Evolutionary conservation across 2,888 invertebrate genomes (phyloP), one percentile per base, ranked within the genome.

Genomic region (Malthinus seriepunctatus): DNA sequence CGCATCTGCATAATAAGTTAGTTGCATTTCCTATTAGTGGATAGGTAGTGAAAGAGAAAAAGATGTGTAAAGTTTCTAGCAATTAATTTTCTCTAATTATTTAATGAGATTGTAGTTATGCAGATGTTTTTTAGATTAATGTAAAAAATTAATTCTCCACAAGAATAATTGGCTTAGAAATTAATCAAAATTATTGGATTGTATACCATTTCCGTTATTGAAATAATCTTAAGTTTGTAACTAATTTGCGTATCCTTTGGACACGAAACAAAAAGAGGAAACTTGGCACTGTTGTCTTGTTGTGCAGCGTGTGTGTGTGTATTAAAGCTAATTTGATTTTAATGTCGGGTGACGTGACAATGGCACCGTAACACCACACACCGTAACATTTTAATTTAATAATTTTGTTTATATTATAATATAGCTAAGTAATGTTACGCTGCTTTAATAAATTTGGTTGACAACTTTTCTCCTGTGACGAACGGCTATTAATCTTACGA

Each of bases 311-410:
- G 23, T 23, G 23, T 23, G 23, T 60, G 57, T 59, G 42, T 63
- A 68, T 69, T 68, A 71, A 23, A 67, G 70, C 73, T 78, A 77
- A 78, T 78, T 75, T 71, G 76, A 75, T 77, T 78, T 78, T 78
- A 78, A 78, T 78, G 75, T 67, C 63, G 56, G 60, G 59, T 62
- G 62, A 62, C 69, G 70, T 74, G 76, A 78, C 77, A 78, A 77
- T 76, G 72, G 73, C 75, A 75, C 76, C 77, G 77, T 78, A 77
- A 78, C 78, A 78, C 76, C 75, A 75, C 74, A 70, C 65, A 75
- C 71, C 77, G 76, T 68, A 76, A 76, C 78, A 75, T 75, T 77
- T 76, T 78, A 78, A 78, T 78, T 77, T 77, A 75, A 76, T 76
- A 76, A 76, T 75, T 75, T 74, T 73, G 71, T 73, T 74, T 71